These are phyloP conservation scores for Petrosia ficiformis DNA, from an alignment of 37 sponge, comb jelly and placozoan species.

Conservation along the genomic window DNA sequence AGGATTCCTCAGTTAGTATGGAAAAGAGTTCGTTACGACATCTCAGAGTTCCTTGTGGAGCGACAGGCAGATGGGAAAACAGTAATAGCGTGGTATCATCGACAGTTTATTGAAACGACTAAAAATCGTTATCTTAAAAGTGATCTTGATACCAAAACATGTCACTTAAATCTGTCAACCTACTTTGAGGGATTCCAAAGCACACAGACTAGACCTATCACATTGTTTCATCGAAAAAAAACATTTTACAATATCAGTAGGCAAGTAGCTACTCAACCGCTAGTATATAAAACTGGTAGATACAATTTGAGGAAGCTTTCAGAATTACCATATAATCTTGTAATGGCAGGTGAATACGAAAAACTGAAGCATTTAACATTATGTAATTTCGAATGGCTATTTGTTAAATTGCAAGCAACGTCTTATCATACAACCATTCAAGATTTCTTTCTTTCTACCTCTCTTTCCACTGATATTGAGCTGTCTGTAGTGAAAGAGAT, in stretches of 20 bases:
- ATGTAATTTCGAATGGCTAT: constrained; percentile 53
- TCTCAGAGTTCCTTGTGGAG: constrained; percentile 52
- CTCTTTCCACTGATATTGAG: constrained; percentile 10
- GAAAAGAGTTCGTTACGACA: constrained; percentile 36
- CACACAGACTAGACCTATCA: constrained; percentile 3
- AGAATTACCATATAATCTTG: constrained; percentile 53
- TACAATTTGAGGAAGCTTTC: constrained; percentile 58
- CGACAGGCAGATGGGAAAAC: constrained; percentile 36
- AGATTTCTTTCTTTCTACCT: constrained; percentile 18
- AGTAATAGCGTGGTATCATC: constrained; percentile 62
- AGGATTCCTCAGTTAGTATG: constrained; percentile 58
- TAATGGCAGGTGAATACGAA: constrained; percentile 3
- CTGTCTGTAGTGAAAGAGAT: constrained; percentile 30
- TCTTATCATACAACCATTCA: constrained; percentile 12
- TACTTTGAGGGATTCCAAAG: constrained; percentile 54
- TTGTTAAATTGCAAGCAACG: constrained; percentile 32
- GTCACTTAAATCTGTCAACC: constrained; percentile 27
- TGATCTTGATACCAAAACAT: background rate
- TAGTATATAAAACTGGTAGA: constrained; percentile 12
- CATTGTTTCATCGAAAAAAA: constrained; percentile 16
- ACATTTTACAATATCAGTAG: constrained; percentile 9
- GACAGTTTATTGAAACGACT: constrained; percentile 66
- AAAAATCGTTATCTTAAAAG: constrained; percentile 29
- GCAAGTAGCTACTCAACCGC: constrained; percentile 52
- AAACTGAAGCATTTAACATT: constrained; percentile 23